Conservation (phyloP, 2,113 vertebrate species). For the Lates calcarifer region DNA sequence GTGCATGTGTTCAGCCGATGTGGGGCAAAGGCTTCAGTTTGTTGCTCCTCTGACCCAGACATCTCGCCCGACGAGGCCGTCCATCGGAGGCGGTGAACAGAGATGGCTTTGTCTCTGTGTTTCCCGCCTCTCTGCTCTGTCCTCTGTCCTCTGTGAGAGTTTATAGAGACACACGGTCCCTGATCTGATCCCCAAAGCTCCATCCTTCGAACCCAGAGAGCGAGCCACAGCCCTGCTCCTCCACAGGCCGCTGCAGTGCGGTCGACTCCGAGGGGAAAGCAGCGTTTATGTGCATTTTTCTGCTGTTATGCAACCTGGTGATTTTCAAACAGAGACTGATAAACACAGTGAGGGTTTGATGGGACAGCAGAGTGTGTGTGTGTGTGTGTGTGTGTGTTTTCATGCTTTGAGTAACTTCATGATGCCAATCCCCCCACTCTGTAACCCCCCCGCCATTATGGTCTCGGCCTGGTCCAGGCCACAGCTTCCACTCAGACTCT, state of each 20-base stretch:
- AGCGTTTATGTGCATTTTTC: constrained; percentile 33
- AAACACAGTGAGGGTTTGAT: neutral
- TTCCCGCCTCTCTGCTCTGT: neutral
- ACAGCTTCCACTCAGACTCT: constrained; percentile 31
- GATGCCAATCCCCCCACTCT: neutral
- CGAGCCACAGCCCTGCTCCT: neutral
- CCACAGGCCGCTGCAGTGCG: neutral
- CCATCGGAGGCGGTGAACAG: neutral
- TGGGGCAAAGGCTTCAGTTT: neutral
- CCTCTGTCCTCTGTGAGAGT: constrained; percentile 10
- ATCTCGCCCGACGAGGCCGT: neutral
- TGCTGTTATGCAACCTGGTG: neutral
- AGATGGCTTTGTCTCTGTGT: neutral
- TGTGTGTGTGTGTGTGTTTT: neutral
- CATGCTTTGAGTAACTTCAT: neutral
- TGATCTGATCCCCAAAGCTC: no score
- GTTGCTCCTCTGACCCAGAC: constrained; percentile 25
- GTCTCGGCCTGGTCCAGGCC: constrained; percentile 2
- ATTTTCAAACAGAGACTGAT: constrained; percentile 5
- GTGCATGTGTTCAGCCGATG: neutral
- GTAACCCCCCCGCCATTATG: constrained; percentile 13
- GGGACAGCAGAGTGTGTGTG: no score
- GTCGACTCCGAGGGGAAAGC: neutral
- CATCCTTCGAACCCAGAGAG: no score
- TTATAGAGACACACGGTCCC: neutral